Evolutionary conservation across 2,888 invertebrate species (phyloP).

Genomic region (Heteromyza rotundicornis): DNA sequence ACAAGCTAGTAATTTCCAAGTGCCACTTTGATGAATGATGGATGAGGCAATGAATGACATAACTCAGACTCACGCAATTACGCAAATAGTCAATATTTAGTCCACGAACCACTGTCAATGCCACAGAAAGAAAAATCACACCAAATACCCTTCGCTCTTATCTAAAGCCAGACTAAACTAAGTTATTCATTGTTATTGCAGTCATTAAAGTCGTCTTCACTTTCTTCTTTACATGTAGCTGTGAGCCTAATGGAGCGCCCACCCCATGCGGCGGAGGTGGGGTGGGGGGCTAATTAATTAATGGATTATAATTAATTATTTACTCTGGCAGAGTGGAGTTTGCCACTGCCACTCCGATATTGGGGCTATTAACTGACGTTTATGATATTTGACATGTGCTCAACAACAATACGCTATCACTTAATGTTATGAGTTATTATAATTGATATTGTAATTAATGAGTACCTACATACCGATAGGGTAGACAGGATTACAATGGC

Average conservation of each 20-base stretch:
- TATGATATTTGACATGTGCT: conserved; percentile 1
- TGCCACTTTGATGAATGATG: no score
- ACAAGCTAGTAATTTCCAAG: no score
- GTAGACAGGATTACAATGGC: no score
- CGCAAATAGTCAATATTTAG: no score
- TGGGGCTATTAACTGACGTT: not conserved
- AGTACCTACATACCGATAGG: no score
- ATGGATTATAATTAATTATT: conserved; percentile 57
- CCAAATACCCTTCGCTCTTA: not conserved
- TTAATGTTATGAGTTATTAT: not conserved
- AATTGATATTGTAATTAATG: conserved; percentile 3
- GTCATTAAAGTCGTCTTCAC: not conserved
- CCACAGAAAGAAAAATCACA: not conserved
- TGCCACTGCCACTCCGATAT: not conserved
- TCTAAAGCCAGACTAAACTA: not conserved
- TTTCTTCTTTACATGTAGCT: not conserved
- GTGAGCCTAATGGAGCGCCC: not conserved
- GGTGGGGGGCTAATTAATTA: conserved; percentile 59
- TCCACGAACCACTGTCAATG: no score
- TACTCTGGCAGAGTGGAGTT: no score
- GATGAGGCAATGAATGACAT: no score
- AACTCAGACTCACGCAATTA: no score
- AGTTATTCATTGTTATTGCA: no score
- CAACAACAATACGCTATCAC: not conserved
- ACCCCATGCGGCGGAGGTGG: conserved; percentile 38